phyloP scores from a whole-genome alignment of 1,140 invertebrate species.

The Platorchestia sp. region DNA sequence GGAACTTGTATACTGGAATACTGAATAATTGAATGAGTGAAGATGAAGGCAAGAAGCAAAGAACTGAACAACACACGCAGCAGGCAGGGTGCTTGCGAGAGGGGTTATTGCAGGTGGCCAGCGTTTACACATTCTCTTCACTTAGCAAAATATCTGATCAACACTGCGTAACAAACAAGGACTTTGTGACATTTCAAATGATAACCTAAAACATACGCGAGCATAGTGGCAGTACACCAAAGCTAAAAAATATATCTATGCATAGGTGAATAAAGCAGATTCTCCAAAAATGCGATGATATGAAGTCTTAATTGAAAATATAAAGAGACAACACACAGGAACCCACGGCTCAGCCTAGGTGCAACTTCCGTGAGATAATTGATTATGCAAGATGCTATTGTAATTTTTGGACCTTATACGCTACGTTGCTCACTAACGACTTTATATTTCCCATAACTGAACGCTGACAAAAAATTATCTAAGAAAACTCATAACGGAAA shows the following conservation, averaged over 20 bases:
- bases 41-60: not conserved
- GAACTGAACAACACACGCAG: not conserved
- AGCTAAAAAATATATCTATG: not conserved
- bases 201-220: not conserved
- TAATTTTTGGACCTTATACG: not conserved
- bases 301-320: not conserved
- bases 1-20: not conserved
- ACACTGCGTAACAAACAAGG: not conserved
- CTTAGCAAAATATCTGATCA: not conserved
- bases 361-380: not conserved
- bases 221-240: not conserved
- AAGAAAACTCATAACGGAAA: not conserved
- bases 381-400: not conserved
- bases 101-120: not conserved
- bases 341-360: not conserved
- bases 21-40: not conserved
- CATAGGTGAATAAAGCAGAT: too few species aligned
- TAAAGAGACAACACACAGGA: not conserved
- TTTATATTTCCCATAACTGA: not conserved
- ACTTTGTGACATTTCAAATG: not conserved
- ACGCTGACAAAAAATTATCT: not conserved
- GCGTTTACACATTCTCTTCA: not conserved
- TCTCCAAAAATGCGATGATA: too few species aligned
- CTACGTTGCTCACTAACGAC: not conserved
- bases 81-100: not conserved